phyloP scores from a whole-genome alignment of 2,797 vertebrate genomes.

The Gambelia wislizenii region DNA sequence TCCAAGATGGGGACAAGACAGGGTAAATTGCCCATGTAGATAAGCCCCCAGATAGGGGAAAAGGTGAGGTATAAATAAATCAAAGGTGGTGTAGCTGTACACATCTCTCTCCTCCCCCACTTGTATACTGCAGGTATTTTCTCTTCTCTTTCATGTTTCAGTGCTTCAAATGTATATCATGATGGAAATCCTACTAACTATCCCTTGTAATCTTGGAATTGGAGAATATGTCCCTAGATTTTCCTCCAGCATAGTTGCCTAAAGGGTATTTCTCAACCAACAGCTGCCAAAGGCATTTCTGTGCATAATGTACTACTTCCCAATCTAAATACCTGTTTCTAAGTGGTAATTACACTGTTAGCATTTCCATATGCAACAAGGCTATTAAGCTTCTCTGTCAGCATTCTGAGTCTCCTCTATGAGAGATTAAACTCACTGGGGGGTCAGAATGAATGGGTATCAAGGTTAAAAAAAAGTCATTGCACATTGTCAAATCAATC shows the following conservation, averaged over 20 bases:
- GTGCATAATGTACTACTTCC: slow-evolving; percentile 41
- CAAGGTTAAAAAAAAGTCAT: slow-evolving; percentile 41
- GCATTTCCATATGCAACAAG: slow-evolving; percentile 38
- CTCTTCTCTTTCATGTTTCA: not conserved
- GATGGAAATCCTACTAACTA: slow-evolving; percentile 35
- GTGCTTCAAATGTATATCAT: not conserved
- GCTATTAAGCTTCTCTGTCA: slow-evolving; percentile 55
- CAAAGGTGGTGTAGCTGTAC: too few relatives aligned
- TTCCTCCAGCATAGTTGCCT: not conserved
- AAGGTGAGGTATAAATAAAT: too few relatives aligned
- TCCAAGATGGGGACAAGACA: too few relatives aligned
- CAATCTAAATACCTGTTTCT: slow-evolving; percentile 57
- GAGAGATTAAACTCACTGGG: slow-evolving; percentile 12
- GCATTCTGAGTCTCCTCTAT: slow-evolving; percentile 22
- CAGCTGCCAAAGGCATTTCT: slow-evolving; percentile 55
- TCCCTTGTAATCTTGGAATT: slow-evolving; percentile 26
- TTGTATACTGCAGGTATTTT: not conserved
- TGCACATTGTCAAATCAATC: not conserved
- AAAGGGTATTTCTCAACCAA: slow-evolving; percentile 47
- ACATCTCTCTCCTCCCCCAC: not conserved
- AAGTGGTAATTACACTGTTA: slow-evolving; percentile 60
- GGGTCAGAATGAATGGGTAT: slow-evolving; percentile 18
- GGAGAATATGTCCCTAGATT: not conserved
- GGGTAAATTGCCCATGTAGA: too few relatives aligned
- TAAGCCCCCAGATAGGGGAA: too few relatives aligned